Evolutionary conservation across 2,888 invertebrate species (phyloP).

Genomic region (Tetropium fuscum): DNA sequence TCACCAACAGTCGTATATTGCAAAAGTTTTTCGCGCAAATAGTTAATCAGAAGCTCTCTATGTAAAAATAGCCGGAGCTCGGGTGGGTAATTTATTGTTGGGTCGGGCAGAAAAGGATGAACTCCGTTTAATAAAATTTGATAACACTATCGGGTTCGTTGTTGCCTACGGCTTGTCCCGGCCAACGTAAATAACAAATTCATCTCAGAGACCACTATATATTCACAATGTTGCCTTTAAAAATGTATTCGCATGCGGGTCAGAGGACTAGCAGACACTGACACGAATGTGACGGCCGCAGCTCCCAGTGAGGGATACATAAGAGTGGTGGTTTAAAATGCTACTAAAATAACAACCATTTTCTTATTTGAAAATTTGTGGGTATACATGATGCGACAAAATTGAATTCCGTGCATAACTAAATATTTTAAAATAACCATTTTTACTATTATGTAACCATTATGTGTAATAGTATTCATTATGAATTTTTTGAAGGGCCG

Average conservation of each 20-base stretch:
- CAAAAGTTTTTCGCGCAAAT: too few species aligned
- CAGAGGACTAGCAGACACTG: constrained; percentile 1
- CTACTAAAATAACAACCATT: too few species aligned
- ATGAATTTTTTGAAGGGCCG: too few species aligned
- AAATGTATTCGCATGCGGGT: constrained; percentile 12
- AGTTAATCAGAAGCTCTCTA: background rate
- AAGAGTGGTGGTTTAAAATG: too few species aligned
- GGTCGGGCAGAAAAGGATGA: background rate
- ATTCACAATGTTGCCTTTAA: constrained; percentile 12
- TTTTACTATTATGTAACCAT: too few species aligned
- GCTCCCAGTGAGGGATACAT: too few species aligned
- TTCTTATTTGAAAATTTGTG: too few species aligned
- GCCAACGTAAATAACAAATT: constrained; percentile 24
- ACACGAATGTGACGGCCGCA: constrained; percentile 19
- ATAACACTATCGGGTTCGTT: constrained; percentile 18
- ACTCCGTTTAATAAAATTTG: constrained; percentile 21
- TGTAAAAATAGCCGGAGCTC: background rate
- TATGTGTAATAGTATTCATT: too few species aligned
- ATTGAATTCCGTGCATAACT: too few species aligned
- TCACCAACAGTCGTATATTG: too few species aligned
- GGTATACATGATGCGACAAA: too few species aligned
- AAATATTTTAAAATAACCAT: too few species aligned
- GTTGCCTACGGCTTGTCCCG: background rate
- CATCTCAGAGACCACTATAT: constrained; percentile 15
- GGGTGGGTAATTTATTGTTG: background rate